Base-by-base conservation (phyloP, 1,140 invertebrate species). In the Monomorium pharaonis region DNA sequence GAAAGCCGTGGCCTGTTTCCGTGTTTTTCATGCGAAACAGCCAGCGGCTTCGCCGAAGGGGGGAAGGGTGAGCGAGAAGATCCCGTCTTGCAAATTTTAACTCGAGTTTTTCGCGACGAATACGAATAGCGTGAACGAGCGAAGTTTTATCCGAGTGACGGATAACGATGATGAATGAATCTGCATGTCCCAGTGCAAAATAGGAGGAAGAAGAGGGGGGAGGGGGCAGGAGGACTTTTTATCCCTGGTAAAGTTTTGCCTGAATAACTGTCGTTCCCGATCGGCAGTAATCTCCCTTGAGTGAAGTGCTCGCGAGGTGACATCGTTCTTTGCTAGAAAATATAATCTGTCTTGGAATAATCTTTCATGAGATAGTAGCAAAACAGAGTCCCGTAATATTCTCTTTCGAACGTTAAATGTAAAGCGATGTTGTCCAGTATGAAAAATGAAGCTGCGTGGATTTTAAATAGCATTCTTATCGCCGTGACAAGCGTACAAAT, bases 101-200 rank as follows among this genome's bases (percentile, higher is more conserved):
- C 78, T 2, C 18, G n/a, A 58, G 74, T 67, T 56, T 70, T 2
- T 37, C 37, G 18, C 33, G 27, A 83, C 67, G 70, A 72, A 58
- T 83, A 83, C 67, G 37, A 58, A 58, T 58, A 63, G 14, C 60
- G 60, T 27, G 58, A 37, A 74, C 37, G 78, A 60, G 37, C 30
- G 2, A 74, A 60, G 67, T 83, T 83, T 72, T 67, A 78, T 65
- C 60, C 67, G 42, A 14, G 33, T 83, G 78, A 83, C 78, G 54
- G 67, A 44, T 83, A 83, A 83, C 78, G 54, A 83, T 83, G 78
- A 83, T 69, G 67, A 60, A 74, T 83, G 67, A 42, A 83, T 72
- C 78, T 58, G 27, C 42, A 74, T 24, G 51, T 47, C 33, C 33
- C 67, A 21, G 78, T 67, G 44, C 27, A 54, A 81, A 70, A 70